phyloP scores from a whole-genome alignment of 1,140 invertebrate species.

The Ctenoplectra terminalis region DNA sequence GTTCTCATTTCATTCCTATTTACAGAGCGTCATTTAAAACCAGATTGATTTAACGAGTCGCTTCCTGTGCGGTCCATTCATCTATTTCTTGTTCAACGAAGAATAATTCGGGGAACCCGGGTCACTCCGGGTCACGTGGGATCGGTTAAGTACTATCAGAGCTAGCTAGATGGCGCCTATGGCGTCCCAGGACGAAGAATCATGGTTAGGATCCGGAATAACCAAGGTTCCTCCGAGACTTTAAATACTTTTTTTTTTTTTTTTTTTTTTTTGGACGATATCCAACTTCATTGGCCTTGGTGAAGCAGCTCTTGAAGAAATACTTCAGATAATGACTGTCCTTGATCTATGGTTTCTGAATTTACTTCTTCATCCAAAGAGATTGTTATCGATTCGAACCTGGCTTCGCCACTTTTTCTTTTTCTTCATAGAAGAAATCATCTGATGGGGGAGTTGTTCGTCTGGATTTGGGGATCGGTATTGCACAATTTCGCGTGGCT shows the following conservation, averaged over 20 bases:
- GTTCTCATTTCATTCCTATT: no score
- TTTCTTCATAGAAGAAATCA: conserved; percentile 50
- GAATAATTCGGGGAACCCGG: not conserved
- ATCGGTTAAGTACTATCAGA: conserved; percentile 8
- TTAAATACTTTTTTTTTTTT: not conserved
- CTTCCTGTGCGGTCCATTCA: not conserved
- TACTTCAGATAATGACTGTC: not conserved
- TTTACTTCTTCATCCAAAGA: not conserved
- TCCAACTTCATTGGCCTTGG: no score
- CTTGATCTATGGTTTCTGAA: not conserved
- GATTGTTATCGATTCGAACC: not conserved
- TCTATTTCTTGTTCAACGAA: not conserved
- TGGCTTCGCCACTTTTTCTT: not conserved
- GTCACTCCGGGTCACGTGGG: not conserved
- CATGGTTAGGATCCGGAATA: not conserved
- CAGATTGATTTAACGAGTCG: not conserved
- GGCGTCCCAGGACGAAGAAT: not conserved
- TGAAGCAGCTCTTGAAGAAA: not conserved
- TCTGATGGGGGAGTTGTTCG: not conserved
- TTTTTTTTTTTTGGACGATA: conserved; percentile 3
- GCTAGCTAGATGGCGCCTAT: not conserved
- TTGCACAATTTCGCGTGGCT: not conserved
- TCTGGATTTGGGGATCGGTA: not conserved
- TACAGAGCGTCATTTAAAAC: not conserved
- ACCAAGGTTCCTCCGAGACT: not conserved